Evolutionary conservation across 2,797 vertebrate species (phyloP), one percentile per base, ranked within the genome.

Genomic region (Protonibea diacanthus): DNA sequence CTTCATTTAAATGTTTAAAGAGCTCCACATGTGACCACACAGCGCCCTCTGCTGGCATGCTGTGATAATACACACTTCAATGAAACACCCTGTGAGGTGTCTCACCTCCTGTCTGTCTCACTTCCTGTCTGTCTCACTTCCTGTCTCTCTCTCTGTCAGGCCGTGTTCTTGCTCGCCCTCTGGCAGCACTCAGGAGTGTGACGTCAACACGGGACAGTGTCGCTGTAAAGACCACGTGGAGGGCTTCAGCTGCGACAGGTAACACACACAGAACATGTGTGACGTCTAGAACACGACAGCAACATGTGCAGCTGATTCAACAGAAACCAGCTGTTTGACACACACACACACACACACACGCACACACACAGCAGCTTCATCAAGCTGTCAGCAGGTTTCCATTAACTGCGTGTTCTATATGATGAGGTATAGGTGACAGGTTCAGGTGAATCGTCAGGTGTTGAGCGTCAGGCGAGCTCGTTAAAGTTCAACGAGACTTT

Each of bases 231-330:
- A 97, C 66, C 96, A 97, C 0, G 98, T 99, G 1, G 98, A 99
- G 87, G 98, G 98, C 4, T 99, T 99, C 95, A 97, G 86, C 88
- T 99, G 98, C 12, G 97, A 99, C 94, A 97, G 97, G 98, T 98
- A 74, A 82, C 27, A 49, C 74, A 63, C 59, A 29, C 29, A 29
- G 29, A 29, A 29, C 29, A 29, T 29, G 29, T 29, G 4, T 29
- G 29, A 29, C 29, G 29, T 29, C 29, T 29, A 5, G 1, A 29
- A 5, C 29, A 29, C 29, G 47, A 48, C 47, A 47, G 45, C 20
- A 11, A 11, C 48, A n/a, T 11, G 20, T n/a, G 48, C 20, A n/a
- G 48, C 8, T 20, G 10, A 49, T 49, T n/a, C 8, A 49, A 23
- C 51, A 23, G 51, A 6, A 29, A 29, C 29, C 29, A 29, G 29